Conservation (phyloP, 2,797 vertebrate genomes). For the Enteromius mattozi region DNA sequence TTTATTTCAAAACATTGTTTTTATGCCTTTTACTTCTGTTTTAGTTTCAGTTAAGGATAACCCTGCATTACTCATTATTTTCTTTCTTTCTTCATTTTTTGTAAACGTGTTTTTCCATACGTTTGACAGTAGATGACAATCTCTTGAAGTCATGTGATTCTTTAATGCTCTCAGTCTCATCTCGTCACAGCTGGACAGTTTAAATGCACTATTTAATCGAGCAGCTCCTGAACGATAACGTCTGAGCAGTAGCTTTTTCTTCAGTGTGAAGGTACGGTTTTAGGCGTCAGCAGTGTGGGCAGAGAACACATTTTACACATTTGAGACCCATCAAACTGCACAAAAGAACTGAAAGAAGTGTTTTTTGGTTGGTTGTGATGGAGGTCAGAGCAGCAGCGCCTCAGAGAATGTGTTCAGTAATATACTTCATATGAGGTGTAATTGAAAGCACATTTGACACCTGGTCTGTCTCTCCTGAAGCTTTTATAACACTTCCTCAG, state of each 20-base stretch:
- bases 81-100: no score
- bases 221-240: no score
- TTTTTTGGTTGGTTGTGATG: neutral
- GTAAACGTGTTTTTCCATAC: no score
- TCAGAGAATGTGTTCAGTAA: neutral
- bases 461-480: neutral
- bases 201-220: neutral
- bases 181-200: neutral
- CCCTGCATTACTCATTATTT: no score
- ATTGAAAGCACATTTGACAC: slow-evolving; percentile 16
- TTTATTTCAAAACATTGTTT: no score
- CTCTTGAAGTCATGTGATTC: no score
- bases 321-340: neutral
- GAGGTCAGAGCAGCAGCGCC: neutral
- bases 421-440: slow-evolving; percentile 1
- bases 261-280: neutral
- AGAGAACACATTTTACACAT: neutral
- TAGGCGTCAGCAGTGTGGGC: no score
- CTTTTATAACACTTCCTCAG: neutral
- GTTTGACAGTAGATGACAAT: no score
- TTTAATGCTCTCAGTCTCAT: neutral
- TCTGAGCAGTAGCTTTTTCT: neutral
- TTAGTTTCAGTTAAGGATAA: no score
- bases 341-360: neutral
- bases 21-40: no score